Percentiles rank a stretch among this genome's conserved stretches.
phyloP scores from a whole-genome alignment of 2,888 invertebrate genomes.

The Eledona agricola region DNA sequence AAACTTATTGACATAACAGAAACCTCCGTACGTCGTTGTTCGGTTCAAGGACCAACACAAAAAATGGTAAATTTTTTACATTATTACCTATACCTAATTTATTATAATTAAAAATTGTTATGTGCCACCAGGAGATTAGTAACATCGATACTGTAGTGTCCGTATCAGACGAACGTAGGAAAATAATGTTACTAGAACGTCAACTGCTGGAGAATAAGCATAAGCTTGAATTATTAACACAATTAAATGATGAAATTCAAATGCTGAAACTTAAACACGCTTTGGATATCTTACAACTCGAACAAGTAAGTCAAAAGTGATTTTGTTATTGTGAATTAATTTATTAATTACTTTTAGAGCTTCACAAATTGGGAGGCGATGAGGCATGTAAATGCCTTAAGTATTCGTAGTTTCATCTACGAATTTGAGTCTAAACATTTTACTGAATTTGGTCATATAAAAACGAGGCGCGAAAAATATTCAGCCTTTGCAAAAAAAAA shows the following conservation, averaged over 20 bases:
- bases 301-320: slow-evolving; percentile 15
- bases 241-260: slow-evolving; percentile 11
- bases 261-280: slow-evolving; percentile 12
- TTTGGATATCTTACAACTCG: slow-evolving; percentile 16
- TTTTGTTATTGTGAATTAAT: slow-evolving; percentile 13
- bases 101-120: slow-evolving; percentile 1
- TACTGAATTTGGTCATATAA: slow-evolving; percentile 12
- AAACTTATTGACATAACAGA: slow-evolving; percentile 7
- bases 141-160: slow-evolving; percentile 13
- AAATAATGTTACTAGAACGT: slow-evolving; percentile 12
- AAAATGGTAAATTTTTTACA: slow-evolving; percentile 6
- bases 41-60: slow-evolving; percentile 14
- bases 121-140: slow-evolving; percentile 6
- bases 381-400: slow-evolving; percentile 19
- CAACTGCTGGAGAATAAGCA: slow-evolving; percentile 15
- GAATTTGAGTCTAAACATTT: slow-evolving; percentile 15
- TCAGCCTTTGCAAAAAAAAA: slow-evolving; percentile 15
- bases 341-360: slow-evolving; percentile 16
- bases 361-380: slow-evolving; percentile 23
- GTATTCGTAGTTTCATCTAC: slow-evolving; percentile 20
- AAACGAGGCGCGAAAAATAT: slow-evolving; percentile 20
- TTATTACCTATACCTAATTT: slow-evolving; percentile 2
- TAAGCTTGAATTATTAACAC: slow-evolving; percentile 9
- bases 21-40: slow-evolving; percentile 14
- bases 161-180: slow-evolving; percentile 8